Base-by-base conservation (phyloP, 2,797 vertebrate genomes). In the Botia almorhae region DNA sequence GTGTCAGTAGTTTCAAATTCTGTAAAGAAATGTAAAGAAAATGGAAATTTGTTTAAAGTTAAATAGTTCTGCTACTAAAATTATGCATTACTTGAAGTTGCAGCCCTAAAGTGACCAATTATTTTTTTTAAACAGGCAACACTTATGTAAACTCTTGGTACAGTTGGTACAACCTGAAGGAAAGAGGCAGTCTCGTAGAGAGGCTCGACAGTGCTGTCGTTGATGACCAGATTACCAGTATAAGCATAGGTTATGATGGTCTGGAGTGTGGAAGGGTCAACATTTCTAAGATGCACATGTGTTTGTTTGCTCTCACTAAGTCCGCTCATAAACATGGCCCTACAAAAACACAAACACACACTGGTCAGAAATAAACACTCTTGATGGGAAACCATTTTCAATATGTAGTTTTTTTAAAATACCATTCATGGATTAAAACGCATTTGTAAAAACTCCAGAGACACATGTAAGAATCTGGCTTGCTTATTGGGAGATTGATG, bases 181-280 rank as follows among this genome's bases (percentile, higher is more conserved):
- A 99, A 99, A 93, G 97, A 99, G 81, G 98, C 97, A 0, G 98
- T 99, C 91, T 99, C 98, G 69, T 99, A 99, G 50, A 99, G 96
- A 85, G 97, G 96, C 90, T 99, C 98, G 36, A 99, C 98, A 0
- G 95, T 99, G 94, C 94, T 93, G 92, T 99, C 97, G 0, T 88
- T 97, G 91, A 99, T 94, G 86, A 95, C 94, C 93, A 99, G 90
- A 93, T 97, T 96, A 82, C 98, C 97, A n/a, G 97, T 99, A 91
- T 99, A 99, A 2, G 98, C 96, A 0, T 99, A 99, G 6, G 94
- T 92, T 90, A 99, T 99, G 92, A 99, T 98, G 83, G 96, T 96
- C 89, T 98, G 96, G 87, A 99, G 90, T 1, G 97, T 97, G 85
- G 94, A 93, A 0, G 98, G 94, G 88, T 99, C 97, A 91, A 99